phyloP scores from a whole-genome alignment of 1,140 invertebrate species.

The Ostrea edulis region DNA sequence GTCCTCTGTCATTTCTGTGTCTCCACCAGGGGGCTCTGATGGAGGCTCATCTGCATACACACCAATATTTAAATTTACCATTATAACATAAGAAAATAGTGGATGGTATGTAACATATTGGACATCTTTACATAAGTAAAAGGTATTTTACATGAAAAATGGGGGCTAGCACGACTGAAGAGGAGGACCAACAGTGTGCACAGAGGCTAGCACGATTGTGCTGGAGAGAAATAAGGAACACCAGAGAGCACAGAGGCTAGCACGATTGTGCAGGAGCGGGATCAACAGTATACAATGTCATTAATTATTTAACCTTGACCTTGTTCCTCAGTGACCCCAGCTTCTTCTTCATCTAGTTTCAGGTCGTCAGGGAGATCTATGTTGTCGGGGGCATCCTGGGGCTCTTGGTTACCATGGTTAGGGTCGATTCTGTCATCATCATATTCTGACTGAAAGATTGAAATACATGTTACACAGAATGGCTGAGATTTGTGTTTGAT shows the following conservation, averaged over 20 bases:
- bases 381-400: constrained; percentile 83
- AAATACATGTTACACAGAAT: background rate
- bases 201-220: no score
- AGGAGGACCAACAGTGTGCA: no score
- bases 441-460: constrained; percentile 70
- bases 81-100: no score
- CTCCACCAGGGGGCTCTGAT: constrained; percentile 66
- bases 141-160: no score
- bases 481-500: no score
- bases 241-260: no score
- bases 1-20: constrained; percentile 78
- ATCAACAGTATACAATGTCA: background rate
- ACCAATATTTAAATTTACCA: no score
- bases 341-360: constrained; percentile 88
- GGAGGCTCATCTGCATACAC: constrained; percentile 54
- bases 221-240: no score
- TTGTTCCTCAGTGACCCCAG: constrained; percentile 67
- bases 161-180: no score
- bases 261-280: no score
- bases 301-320: constrained; percentile 40
- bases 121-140: no score
- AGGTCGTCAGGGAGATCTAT: constrained; percentile 93
- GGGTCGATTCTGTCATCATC: constrained; percentile 86
- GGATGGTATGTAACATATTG: no score
- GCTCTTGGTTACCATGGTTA: constrained; percentile 79